Conservation (phyloP, 2,113 vertebrate species). For the Albula goreensis region DNA sequence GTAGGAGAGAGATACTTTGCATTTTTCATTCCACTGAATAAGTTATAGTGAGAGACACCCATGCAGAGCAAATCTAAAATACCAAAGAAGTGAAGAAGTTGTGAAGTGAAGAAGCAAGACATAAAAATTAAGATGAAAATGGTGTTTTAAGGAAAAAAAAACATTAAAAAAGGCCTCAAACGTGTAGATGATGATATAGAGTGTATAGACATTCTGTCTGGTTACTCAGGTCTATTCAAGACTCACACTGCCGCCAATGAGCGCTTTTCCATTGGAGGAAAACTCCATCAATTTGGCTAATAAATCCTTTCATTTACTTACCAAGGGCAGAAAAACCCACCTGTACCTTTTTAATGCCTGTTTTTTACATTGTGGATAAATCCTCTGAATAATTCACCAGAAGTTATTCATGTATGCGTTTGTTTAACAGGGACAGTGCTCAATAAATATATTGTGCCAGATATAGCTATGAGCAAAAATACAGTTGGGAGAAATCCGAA, state of each 20-base stretch:
- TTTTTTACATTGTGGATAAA: no score
- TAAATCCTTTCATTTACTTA: no score
- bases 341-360: no score
- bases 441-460: no score
- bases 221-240: neutral
- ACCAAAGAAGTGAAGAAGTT: neutral
- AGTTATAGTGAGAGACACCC: neutral
- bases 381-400: no score
- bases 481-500: no score
- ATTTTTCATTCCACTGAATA: constrained; percentile 9
- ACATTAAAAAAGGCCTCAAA: neutral
- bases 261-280: neutral
- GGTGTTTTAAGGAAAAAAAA: neutral
- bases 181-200: neutral
- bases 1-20: constrained; percentile 13
- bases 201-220: neutral
- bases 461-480: no score
- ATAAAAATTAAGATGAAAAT: neutral
- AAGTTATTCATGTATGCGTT: no score
- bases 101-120: neutral
- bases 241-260: neutral
- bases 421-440: no score
- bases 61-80: neutral
- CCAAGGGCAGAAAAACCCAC: no score
- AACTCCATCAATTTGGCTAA: no score